These are phyloP conservation scores for Phylloscopus trochilus DNA, from an alignment of 2,113 vertebrate species.

Conservation along the genomic window DNA sequence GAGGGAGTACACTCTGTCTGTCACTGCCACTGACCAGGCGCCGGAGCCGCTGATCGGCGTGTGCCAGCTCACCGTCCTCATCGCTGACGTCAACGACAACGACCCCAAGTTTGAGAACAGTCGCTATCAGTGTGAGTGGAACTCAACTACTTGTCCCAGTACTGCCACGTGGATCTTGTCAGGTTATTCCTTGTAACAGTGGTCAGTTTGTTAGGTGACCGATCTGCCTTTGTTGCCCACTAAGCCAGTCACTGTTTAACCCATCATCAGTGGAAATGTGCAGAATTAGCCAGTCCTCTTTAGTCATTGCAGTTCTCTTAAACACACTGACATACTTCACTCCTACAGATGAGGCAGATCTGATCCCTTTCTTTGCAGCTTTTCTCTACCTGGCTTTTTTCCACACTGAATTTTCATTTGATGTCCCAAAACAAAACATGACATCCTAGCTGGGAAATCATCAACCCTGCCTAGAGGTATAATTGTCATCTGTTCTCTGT, in stretches of 20 bases:
- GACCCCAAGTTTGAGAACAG: constrained; percentile 89
- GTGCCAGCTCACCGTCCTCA: constrained; percentile 80
- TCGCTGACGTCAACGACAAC: constrained; percentile 88
- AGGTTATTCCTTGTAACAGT: not conserved
- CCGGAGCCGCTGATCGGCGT: constrained; percentile 84
- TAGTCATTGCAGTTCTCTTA: not conserved
- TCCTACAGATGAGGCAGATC: not conserved
- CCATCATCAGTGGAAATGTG: not conserved
- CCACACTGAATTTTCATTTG: not conserved
- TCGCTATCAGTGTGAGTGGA: constrained; percentile 81
- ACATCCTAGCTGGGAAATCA: not conserved
- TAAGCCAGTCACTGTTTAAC: not conserved
- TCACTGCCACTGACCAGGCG: constrained; percentile 85
- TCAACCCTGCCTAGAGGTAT: not conserved
- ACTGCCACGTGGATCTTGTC: accelerated
- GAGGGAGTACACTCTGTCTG: constrained; percentile 77
- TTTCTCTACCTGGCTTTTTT: not conserved
- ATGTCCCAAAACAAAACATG: not conserved
- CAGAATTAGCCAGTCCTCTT: not conserved
- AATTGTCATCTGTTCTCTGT: not conserved
- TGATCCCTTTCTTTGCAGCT: not conserved
- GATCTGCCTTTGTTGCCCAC: not conserved
- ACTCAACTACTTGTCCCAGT: not conserved
- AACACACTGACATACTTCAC: not conserved
- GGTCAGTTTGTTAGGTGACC: not conserved